Evolutionary conservation across 2,113 vertebrate species (phyloP), one percentile per base, ranked within the genome.

Genomic region (Ibidorhyncha struthersii): DNA sequence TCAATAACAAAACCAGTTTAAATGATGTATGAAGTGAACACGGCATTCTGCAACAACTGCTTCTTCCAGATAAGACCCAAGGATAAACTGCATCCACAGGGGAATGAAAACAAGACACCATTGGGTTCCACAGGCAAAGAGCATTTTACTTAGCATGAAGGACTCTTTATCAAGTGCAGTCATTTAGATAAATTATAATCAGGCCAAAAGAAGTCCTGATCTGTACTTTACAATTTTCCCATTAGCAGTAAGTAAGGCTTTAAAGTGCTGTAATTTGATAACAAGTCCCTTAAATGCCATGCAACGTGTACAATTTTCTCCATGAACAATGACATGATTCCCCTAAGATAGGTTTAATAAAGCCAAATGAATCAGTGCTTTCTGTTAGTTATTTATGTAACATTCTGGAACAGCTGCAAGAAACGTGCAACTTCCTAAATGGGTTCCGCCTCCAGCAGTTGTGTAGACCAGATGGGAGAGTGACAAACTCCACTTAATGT

Each of bases 401-500:
- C 79, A 86, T 78, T 70, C 79, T 93, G n/a, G 65, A 98, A 96
- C 96, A 96, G 97, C 96, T 96, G 97, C 84, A 86, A 76, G 93
- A 94, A 78, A 40, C 84, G 90, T 91, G 86, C 84, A 94, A 89
- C 95, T 97, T 97, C 87, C 93, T 95, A 93, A 98, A 96, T 45
- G 82, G 93, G 88, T 86, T 91, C 96, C 6, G n/a, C 98, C 98
- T 97, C 95, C 88, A 98, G 97, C 98, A 97, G 97, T 98, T 98
- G 95, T 97, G 91, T 70, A 85, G 84, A 97, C 97, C 98, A 98
- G 97, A 97, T 98, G 97, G 98, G 95, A 97, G 92, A 96, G 92
- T 95, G 96, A 98, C 97, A 98, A 96, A 93, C 91, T 96, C 97
- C 95, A 97, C 97, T 97, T 97, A 97, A 96, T 88, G 93, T 97